Conservation (phyloP, 2,113 vertebrate genomes). For the Orthonyx spaldingii region DNA sequence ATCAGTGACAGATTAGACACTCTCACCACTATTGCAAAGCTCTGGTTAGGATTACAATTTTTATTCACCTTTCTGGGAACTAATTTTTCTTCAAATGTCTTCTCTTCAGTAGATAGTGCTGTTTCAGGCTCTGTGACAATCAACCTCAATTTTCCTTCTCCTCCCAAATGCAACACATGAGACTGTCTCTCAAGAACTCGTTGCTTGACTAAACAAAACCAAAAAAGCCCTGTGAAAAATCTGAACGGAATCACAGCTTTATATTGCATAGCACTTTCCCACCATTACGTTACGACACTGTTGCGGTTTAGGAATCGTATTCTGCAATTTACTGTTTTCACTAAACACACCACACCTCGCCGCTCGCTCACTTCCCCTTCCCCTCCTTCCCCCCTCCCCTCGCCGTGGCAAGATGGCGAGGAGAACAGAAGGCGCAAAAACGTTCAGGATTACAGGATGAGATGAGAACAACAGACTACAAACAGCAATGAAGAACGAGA, state of each 20-base stretch:
- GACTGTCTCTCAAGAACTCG: slow-evolving; percentile 72
- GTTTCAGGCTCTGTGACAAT: slow-evolving; percentile 61
- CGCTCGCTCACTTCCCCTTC: accelerated
- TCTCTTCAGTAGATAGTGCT: background rate
- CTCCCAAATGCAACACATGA: slow-evolving; percentile 71
- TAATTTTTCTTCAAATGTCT: background rate
- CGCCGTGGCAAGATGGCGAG: background rate
- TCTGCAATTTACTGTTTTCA: background rate
- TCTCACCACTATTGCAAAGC: background rate
- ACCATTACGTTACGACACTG: background rate
- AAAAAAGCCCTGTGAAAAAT: background rate
- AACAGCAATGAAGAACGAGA: background rate
- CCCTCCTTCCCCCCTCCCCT: background rate
- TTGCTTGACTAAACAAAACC: slow-evolving; percentile 69
- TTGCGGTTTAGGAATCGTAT: background rate
- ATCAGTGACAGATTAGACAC: background rate
- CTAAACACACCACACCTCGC: background rate
- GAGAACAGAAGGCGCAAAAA: background rate
- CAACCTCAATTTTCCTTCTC: slow-evolving; percentile 61
- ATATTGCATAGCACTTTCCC: background rate
- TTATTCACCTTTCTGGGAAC: background rate
- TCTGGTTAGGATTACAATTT: background rate
- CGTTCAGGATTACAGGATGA: background rate
- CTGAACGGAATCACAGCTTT: background rate
- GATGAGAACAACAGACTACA: background rate